Conservation (phyloP, 2,888 invertebrate genomes). For the Coelopa pilipes region DNA sequence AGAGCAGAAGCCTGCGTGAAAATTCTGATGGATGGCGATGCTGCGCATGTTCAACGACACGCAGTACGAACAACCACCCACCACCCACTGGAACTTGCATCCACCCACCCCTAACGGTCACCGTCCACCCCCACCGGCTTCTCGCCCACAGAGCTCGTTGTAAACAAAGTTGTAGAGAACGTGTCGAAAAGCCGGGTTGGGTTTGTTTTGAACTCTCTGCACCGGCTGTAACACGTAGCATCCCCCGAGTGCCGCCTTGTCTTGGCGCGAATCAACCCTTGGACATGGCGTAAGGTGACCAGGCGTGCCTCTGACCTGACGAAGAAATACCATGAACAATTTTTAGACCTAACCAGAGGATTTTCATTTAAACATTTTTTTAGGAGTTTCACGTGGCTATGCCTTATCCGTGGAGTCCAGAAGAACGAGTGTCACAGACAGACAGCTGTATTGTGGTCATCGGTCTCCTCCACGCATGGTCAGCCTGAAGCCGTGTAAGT, state of each 20-base stretch:
- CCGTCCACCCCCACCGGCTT: not conserved
- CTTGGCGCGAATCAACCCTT: constrained; percentile 46
- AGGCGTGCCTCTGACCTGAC: not conserved
- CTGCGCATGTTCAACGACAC: constrained; percentile 6
- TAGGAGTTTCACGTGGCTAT: too few species aligned
- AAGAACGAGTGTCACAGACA: too few species aligned
- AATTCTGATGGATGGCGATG: constrained; percentile 9
- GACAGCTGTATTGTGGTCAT: not conserved
- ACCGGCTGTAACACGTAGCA: constrained; percentile 26
- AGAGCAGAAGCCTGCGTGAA: not conserved
- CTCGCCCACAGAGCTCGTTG: constrained; percentile 2
- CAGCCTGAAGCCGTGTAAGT: constrained; percentile 11
- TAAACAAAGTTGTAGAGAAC: constrained; percentile 29
- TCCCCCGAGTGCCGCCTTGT: constrained; percentile 33
- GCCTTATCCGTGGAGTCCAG: too few species aligned
- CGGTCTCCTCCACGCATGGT: not conserved
- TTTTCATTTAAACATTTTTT: too few species aligned
- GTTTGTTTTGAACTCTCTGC: constrained; percentile 36
- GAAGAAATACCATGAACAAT: too few species aligned
- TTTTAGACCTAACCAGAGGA: too few species aligned
- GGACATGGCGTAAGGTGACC: constrained; percentile 32
- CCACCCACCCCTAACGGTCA: not conserved
- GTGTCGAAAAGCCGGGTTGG: constrained; percentile 20
- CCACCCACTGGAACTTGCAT: constrained; percentile 10
- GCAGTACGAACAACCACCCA: not conserved